These are phyloP conservation scores for Cistogaster globosa DNA, from an alignment of 2,888 invertebrate genomes.

Conservation along the genomic window DNA sequence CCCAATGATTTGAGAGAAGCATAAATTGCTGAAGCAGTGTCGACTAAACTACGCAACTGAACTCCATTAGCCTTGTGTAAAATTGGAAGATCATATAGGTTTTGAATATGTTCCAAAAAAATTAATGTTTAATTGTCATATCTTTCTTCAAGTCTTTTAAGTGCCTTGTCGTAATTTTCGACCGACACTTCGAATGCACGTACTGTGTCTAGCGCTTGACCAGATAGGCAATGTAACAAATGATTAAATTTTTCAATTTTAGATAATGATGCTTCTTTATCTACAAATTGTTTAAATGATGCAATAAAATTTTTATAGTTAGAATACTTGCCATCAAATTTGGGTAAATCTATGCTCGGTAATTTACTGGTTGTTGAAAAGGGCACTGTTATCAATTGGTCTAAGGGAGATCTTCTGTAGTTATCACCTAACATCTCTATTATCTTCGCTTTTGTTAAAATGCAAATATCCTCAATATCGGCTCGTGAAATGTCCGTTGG, in stretches of 20 bases:
- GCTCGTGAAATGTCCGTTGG: neutral
- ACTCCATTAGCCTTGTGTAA: neutral
- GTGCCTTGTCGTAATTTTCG: slow-evolving; percentile 40
- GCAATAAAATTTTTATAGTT: slow-evolving; percentile 55
- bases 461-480: slow-evolving; percentile 2
- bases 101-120: slow-evolving; percentile 7
- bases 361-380: slow-evolving; percentile 24
- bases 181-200: slow-evolving; percentile 15
- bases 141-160: slow-evolving; percentile 16
- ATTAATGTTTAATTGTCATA: slow-evolving; percentile 5
- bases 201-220: slow-evolving; percentile 21
- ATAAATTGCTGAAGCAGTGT: slow-evolving; percentile 22
- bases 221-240: slow-evolving; percentile 16
- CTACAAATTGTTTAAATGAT: slow-evolving; percentile 47
- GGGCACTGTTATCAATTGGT: no score
- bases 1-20: slow-evolving; percentile 6
- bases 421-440: neutral
- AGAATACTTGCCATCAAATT: slow-evolving; percentile 53
- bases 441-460: slow-evolving; percentile 18
- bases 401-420: no score
- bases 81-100: neutral
- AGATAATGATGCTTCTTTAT: slow-evolving; percentile 19
- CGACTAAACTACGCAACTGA: neutral
- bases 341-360: slow-evolving; percentile 37
- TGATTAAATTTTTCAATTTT: slow-evolving; percentile 47